Conservation (phyloP, 2,797 vertebrate genomes). For the Thalassophryne amazonica region DNA sequence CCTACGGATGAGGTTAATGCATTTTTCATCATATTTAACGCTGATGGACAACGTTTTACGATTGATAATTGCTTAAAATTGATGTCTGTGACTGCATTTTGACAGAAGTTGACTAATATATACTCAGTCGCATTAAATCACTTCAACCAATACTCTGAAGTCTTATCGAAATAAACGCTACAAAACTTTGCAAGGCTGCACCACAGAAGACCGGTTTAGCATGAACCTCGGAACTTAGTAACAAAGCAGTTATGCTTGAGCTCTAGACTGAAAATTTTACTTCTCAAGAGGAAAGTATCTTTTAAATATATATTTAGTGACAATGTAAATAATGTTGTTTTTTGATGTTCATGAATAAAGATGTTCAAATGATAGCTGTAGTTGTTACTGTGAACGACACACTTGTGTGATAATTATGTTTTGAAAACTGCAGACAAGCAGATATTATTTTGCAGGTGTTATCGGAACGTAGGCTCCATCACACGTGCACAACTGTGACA, state of each 20-base stretch:
- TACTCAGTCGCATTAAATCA: slow-evolving; percentile 20
- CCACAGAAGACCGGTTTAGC: slow-evolving; percentile 47
- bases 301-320: slow-evolving; percentile 56
- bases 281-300: slow-evolving; percentile 56
- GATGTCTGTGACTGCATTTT: slow-evolving; percentile 50
- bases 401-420: slow-evolving; percentile 54
- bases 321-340: slow-evolving; percentile 78
- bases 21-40: slow-evolving; percentile 26
- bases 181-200: slow-evolving; percentile 53
- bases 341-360: slow-evolving; percentile 70
- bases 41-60: slow-evolving; percentile 30
- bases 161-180: slow-evolving; percentile 21
- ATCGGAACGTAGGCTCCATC: slow-evolving; percentile 8
- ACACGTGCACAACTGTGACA: slow-evolving; percentile 12
- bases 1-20: slow-evolving; percentile 7
- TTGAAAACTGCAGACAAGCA: slow-evolving; percentile 35
- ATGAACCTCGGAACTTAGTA: slow-evolving; percentile 49
- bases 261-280: slow-evolving; percentile 65
- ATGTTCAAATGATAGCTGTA: slow-evolving; percentile 59
- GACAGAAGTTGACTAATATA: slow-evolving; percentile 15
- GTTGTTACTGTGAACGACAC: slow-evolving; percentile 79
- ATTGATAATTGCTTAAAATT: slow-evolving; percentile 14
- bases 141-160: slow-evolving; percentile 1
- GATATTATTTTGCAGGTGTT: slow-evolving; percentile 13
- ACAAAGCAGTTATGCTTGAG: slow-evolving; percentile 56